A percentile compares a stretch with the other conserved stretches of the same genome.
Evolutionary conservation across 2,113 vertebrate genomes (phyloP).

Genomic region (Drymodes brunneopygia): DNA sequence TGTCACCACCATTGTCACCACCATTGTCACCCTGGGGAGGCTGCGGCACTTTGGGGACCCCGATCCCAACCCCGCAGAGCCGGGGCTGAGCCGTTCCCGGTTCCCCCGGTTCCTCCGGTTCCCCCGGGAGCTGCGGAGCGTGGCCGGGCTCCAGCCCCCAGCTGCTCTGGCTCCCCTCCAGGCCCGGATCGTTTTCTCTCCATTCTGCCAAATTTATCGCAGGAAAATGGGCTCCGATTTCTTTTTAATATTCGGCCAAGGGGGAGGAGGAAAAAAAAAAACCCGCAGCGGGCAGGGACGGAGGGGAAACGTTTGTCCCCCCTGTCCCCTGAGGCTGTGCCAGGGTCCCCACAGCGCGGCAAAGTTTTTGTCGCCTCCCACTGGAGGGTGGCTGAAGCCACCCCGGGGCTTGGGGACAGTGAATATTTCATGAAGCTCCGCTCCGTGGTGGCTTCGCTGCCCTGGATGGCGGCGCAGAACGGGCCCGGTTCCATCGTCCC

Average conservation of each 20-base stretch:
- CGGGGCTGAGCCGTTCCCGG: neutral
- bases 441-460: neutral
- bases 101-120: no score
- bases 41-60: neutral
- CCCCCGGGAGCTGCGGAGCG: neutral
- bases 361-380: neutral
- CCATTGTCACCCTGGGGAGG: neutral
- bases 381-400: neutral
- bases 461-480: neutral
- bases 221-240: conserved; percentile 31
- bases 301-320: neutral
- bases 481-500: neutral
- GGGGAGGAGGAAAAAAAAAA: neutral
- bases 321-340: neutral
- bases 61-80: neutral
- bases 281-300: neutral
- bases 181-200: conserved; percentile 7
- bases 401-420: neutral
- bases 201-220: conserved; percentile 39
- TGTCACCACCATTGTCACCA: neutral
- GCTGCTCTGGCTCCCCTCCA: conserved; percentile 23
- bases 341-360: neutral
- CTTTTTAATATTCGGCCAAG: neutral
- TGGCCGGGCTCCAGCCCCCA: neutral
- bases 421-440: neutral